phyloP scores from a whole-genome alignment of 2,888 invertebrate species.

The Apamea crenata region DNA sequence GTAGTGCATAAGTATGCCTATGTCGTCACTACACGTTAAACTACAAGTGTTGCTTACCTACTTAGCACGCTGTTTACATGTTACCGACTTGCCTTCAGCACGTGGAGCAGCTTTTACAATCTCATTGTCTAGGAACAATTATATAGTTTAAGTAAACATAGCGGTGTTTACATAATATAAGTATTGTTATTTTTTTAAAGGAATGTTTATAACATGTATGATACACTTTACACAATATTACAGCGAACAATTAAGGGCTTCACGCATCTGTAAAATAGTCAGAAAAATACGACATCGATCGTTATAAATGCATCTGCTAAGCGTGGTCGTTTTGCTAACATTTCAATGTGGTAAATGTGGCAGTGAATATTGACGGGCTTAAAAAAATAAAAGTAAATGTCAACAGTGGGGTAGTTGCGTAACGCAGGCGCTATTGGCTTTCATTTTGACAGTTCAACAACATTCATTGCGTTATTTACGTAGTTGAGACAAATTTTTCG shows the following conservation, averaged over 20 bases:
- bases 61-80: slow-evolving; percentile 46
- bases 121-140: slow-evolving; percentile 62
- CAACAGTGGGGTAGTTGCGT: neutral
- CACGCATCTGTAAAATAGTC: slow-evolving; percentile 2
- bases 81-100: slow-evolving; percentile 44
- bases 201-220: slow-evolving; percentile 2
- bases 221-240: slow-evolving; percentile 12
- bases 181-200: slow-evolving; percentile 44
- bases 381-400: neutral
- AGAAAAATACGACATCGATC: neutral
- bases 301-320: slow-evolving; percentile 4
- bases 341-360: neutral
- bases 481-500: neutral
- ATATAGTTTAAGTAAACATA: slow-evolving; percentile 50
- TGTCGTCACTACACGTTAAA: slow-evolving; percentile 20
- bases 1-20: neutral
- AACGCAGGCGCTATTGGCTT: neutral
- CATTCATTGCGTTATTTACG: neutral
- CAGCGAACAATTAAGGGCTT: neutral
- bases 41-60: slow-evolving; percentile 37
- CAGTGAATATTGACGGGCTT: neutral
- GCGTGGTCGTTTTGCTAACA: neutral
- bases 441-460: neutral
- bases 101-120: slow-evolving; percentile 57
- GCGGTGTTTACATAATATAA: slow-evolving; percentile 46